phyloP scores from a whole-genome alignment of 2,888 invertebrate species.

The Synanthedon vespiformis region DNA sequence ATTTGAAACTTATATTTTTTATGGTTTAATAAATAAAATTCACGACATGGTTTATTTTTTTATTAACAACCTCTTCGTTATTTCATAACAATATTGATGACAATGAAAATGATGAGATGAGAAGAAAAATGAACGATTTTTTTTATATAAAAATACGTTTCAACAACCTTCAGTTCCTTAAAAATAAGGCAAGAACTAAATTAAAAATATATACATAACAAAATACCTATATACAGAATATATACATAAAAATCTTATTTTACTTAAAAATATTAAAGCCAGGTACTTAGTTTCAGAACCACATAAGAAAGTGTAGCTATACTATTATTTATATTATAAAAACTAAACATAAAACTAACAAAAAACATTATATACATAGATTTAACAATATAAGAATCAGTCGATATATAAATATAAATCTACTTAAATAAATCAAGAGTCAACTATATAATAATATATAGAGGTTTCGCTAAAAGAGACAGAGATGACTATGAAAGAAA shows the following conservation, averaged over 20 bases:
- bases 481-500: conserved; percentile 17
- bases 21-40: background rate
- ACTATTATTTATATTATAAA: conserved; percentile 5
- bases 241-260: conserved; percentile 14
- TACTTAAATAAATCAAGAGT: background rate
- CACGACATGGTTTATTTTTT: background rate
- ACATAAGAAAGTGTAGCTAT: conserved; percentile 14
- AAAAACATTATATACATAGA: conserved; percentile 18
- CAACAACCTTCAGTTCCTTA: background rate
- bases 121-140: background rate
- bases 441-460: conserved; percentile 1
- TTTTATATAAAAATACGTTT: background rate
- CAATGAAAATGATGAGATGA: conserved; percentile 3
- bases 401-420: conserved; percentile 1
- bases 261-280: conserved; percentile 60
- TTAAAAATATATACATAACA: background rate
- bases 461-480: conserved; percentile 27
- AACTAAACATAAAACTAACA: conserved; percentile 8
- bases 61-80: background rate
- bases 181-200: background rate
- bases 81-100: background rate
- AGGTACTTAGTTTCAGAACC: conserved; percentile 31
- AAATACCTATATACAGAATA: conserved; percentile 4
- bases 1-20: background rate
- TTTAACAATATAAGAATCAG: conserved; percentile 18